These are phyloP conservation scores for Xerus rutilus DNA, from an alignment of 2,797 vertebrate genomes.

Conservation along the genomic window DNA sequence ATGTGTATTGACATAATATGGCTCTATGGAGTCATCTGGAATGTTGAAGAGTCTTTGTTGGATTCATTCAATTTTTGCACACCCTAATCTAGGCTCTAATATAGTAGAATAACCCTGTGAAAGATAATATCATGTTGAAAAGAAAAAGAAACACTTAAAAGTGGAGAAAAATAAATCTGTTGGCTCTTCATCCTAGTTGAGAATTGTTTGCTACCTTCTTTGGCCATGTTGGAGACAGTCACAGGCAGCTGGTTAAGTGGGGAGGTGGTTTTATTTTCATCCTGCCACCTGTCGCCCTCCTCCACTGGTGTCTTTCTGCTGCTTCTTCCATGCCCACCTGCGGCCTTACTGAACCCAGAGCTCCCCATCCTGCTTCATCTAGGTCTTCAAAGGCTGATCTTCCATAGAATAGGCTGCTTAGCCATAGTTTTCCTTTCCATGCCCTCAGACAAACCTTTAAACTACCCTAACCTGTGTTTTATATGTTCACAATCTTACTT, in stretches of 20 bases:
- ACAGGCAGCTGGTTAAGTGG: not conserved
- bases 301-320: not conserved
- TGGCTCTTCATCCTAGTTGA: not conserved
- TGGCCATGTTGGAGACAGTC: not conserved
- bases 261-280: not conserved
- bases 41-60: not conserved
- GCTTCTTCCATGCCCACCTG: not conserved
- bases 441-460: not conserved
- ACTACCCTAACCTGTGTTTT: not conserved
- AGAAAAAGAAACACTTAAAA: not conserved
- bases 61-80: not conserved
- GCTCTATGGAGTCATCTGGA: not conserved
- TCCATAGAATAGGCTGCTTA: not conserved
- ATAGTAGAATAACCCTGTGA: not conserved
- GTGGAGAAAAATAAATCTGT: not conserved
- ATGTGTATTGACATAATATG: not conserved
- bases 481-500: not conserved
- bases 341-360: not conserved
- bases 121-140: not conserved
- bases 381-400: rapidly evolving
- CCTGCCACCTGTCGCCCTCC: not conserved
- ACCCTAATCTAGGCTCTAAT: not conserved
- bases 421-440: not conserved
- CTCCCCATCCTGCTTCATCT: not conserved
- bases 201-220: not conserved